Conservation (phyloP, 2,797 vertebrate species). For the Linurgus olivaceus region DNA sequence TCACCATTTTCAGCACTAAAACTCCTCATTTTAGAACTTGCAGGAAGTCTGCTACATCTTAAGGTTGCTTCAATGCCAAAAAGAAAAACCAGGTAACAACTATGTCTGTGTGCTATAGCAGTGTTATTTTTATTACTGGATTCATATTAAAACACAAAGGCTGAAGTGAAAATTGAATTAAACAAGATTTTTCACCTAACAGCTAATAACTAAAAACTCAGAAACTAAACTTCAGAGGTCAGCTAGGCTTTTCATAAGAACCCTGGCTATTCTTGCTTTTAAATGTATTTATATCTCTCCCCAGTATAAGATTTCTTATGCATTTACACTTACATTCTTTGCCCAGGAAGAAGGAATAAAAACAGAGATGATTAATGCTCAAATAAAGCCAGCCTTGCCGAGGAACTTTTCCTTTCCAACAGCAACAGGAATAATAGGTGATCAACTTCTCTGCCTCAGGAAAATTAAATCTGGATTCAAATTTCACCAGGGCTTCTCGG, state of each 20-base stretch:
- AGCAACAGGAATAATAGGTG: conserved; percentile 93
- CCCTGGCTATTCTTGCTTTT: background rate
- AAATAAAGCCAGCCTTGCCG: conserved; percentile 97
- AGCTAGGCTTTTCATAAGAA: background rate
- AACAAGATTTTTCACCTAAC: background rate
- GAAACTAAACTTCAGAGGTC: background rate
- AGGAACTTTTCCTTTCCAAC: conserved; percentile 94
- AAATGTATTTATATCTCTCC: background rate
- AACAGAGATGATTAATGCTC: conserved; percentile 95
- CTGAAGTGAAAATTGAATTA: background rate
- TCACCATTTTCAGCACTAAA: background rate
- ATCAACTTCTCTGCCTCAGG: conserved; percentile 90
- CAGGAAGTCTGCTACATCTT: background rate
- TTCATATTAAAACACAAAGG: background rate
- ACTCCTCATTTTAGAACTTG: background rate
- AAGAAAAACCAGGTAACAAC: background rate
- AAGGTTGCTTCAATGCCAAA: background rate
- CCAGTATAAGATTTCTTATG: background rate
- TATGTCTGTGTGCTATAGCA: background rate
- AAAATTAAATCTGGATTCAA: conserved; percentile 90
- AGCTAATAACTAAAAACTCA: background rate
- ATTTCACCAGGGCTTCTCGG: conserved; percentile 89
- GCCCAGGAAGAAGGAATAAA: conserved; percentile 96
- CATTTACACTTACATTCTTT: conserved; percentile 87
- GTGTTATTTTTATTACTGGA: background rate